Conservation (phyloP, 2,888 invertebrate genomes). For the Tridacna crocea region DNA sequence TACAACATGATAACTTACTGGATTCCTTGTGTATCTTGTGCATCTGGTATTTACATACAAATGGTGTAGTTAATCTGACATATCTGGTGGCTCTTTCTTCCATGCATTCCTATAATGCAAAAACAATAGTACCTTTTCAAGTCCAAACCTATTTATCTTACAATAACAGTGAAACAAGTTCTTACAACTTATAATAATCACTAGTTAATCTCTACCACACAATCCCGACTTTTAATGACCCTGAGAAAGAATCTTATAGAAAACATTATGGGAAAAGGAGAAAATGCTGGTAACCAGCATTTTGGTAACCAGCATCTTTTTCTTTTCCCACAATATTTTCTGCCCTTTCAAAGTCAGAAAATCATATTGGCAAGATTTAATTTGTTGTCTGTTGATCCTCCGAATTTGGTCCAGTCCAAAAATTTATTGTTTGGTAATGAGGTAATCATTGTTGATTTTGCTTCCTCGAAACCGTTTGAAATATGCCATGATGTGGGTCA, state of each 20-base stretch:
- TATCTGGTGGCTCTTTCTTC: slow-evolving; percentile 45
- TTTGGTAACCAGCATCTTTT: no score
- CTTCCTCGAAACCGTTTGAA: no score
- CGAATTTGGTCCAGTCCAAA: no score
- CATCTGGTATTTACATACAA: slow-evolving; percentile 43
- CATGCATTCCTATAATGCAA: slow-evolving; percentile 46
- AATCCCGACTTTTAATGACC: no score
- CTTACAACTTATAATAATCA: background rate
- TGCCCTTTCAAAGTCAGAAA: background rate
- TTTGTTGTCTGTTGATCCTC: background rate
- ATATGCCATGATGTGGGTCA: no score
- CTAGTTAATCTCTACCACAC: background rate
- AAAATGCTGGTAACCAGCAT: no score
- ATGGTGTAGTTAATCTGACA: slow-evolving; percentile 41
- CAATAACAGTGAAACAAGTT: background rate
- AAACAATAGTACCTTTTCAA: background rate
- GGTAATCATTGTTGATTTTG: no score
- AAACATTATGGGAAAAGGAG: no score
- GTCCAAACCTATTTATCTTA: background rate
- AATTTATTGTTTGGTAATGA: no score
- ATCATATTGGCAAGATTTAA: background rate
- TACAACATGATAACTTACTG: slow-evolving; percentile 15
- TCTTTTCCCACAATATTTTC: no score
- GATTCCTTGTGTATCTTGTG: slow-evolving; percentile 1
- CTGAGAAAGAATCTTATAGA: no score